Conservation (phyloP, 2,113 vertebrate species). For the Lampris incognitus region DNA sequence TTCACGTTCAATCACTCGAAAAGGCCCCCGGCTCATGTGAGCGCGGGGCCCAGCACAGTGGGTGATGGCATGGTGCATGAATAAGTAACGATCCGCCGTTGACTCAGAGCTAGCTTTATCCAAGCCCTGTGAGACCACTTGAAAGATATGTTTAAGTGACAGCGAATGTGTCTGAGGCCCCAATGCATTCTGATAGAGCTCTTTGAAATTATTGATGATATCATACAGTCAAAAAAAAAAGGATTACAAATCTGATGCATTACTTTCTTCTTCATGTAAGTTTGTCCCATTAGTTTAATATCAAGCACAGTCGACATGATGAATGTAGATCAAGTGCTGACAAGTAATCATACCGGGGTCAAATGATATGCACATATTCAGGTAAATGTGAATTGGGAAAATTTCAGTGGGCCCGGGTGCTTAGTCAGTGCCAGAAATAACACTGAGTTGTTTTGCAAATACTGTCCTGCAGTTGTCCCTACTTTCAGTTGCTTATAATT, state of each 20-base stretch:
- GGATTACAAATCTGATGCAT: too few species aligned
- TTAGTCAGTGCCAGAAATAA: too few species aligned
- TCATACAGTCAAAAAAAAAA: background rate
- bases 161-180: background rate
- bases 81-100: conserved; percentile 30
- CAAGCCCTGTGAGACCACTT: conserved; percentile 5
- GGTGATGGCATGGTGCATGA: conserved; percentile 48
- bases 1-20: conserved; percentile 55
- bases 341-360: conserved; percentile 56
- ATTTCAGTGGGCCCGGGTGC: too few species aligned
- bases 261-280: too few species aligned
- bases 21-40: conserved; percentile 22
- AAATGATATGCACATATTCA: conserved; percentile 46
- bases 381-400: too few species aligned
- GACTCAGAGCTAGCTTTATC: conserved; percentile 31
- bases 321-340: conserved; percentile 54
- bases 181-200: background rate
- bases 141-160: conserved; percentile 4
- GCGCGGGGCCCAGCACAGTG: conserved; percentile 13
- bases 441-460: too few species aligned
- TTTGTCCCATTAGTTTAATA: conserved; percentile 12
- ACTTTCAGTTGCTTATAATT: too few species aligned
- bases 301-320: conserved; percentile 38
- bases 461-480: too few species aligned
- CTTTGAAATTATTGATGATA: background rate